phyloP scores from a whole-genome alignment of 1,140 invertebrate genomes.

The Drosophila insularis region DNA sequence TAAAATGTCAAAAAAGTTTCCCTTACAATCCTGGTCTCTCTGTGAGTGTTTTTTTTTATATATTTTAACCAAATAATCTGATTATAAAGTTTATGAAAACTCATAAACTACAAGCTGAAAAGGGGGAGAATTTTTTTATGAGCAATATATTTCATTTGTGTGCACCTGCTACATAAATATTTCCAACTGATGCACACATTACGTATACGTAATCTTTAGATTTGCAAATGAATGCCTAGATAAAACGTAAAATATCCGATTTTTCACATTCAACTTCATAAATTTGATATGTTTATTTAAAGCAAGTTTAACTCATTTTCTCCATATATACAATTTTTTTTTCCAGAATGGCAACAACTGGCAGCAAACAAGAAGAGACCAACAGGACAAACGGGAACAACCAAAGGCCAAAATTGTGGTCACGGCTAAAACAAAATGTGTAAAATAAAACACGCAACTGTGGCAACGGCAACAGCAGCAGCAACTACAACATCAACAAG shows the following conservation, averaged over 20 bases:
- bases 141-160: background rate
- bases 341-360: constrained; percentile 51
- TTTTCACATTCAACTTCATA: background rate
- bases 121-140: background rate
- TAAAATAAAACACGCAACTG: constrained; percentile 66
- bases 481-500: constrained; percentile 21
- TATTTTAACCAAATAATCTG: background rate
- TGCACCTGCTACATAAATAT: background rate
- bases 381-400: constrained; percentile 12
- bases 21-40: too few species aligned
- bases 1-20: too few species aligned
- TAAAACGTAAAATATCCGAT: constrained; percentile 22
- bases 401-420: constrained; percentile 42
- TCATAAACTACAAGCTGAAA: background rate
- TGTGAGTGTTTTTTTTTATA: background rate
- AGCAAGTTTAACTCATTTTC: constrained; percentile 1
- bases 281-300: background rate
- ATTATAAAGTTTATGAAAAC: background rate
- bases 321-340: background rate
- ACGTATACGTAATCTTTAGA: constrained; percentile 37
- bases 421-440: constrained; percentile 61
- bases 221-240: constrained; percentile 23
- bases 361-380: constrained; percentile 32
- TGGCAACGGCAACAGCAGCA: constrained; percentile 37
- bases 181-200: constrained; percentile 7